These are phyloP conservation scores for Acromyrmex echinatior DNA, from an alignment of 1,140 invertebrate species.

Conservation along the genomic window DNA sequence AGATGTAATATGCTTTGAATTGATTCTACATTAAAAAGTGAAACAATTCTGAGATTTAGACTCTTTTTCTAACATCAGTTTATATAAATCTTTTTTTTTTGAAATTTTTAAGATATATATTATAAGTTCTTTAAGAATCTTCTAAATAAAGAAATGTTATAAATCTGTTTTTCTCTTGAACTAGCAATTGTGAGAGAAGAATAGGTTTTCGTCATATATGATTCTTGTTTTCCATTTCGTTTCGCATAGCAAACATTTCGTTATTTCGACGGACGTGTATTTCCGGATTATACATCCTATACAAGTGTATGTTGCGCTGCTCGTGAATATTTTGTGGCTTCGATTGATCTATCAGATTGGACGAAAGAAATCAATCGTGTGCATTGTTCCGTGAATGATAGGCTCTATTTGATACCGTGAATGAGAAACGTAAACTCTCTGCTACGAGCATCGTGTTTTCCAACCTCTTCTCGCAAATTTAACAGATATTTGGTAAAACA, in stretches of 20 bases:
- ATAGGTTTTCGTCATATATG: conserved; percentile 19
- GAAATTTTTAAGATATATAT: conserved; percentile 7
- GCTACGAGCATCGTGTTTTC: background rate
- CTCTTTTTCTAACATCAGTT: background rate
- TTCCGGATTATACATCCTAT: conserved; percentile 28
- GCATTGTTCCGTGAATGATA: conserved; percentile 30
- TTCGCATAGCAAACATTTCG: conserved; percentile 20
- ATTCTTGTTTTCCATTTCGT: conserved; percentile 31
- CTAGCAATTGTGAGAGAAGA: background rate
- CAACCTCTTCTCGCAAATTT: background rate
- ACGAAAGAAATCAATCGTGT: conserved; percentile 35
- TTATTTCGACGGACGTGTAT: background rate
- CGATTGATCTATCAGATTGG: conserved; percentile 21
- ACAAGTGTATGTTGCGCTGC: background rate
- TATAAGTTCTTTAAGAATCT: background rate
- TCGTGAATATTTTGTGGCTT: conserved; percentile 31
- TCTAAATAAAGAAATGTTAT: background rate
- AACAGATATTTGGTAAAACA: background rate
- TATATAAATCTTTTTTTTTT: background rate
- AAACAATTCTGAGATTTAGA: background rate
- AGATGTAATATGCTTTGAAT: background rate
- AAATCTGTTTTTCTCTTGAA: background rate
- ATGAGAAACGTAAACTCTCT: background rate
- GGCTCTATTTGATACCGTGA: conserved; percentile 17
- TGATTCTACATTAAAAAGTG: background rate